Base-by-base conservation (phyloP, 2,797 vertebrate genomes). In the Galagoides demidoff region DNA sequence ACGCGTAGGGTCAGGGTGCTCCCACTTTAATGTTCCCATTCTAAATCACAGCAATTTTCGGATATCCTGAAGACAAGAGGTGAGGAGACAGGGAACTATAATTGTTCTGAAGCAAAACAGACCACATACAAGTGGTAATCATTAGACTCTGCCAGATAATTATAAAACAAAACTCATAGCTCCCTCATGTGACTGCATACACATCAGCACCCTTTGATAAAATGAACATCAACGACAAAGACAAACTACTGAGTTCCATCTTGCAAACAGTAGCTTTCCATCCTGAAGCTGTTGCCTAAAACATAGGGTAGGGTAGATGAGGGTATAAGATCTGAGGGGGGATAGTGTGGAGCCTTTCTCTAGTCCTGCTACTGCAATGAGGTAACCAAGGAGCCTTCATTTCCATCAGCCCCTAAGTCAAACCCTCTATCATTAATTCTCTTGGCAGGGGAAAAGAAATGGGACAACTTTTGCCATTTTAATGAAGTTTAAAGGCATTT, bases 401-500 rank as follows among this genome's bases (percentile, higher is more conserved):
- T 57, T 57, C 82, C 14, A 82, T 45, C 31, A 19, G 25, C 2
- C 34, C 34, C 7, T 85, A 59, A 71, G 39, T 70, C 55, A 77
- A 45, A 1, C 31, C 23, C 17, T 61, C 57, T 34, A 43, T 11
- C n/a, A 83, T 37, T 57, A 64, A 78, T 64, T 39, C 37, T 70
- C 20, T 52, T 52, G 74, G 37, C 5, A 73, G 23, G 78, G 2
- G 13, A 34, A 43, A 89, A 89, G 19, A 81, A 88, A n/a, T 19
- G 61, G 12, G 16, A 59, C 49, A 66, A 73, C 23, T 59, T 93
- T 79, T 57, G 39, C 14, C 59, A 71, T 61, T 55, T 93, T 49
- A 73, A 55, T 25, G 49, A 95, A 37, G 64, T 87, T 81, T 93
- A n/a, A n/a, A 61, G n/a, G 23, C 17, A 64, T 81, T 64, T 31